These are phyloP conservation scores for Leptodactylus fallax DNA, from an alignment of 2,797 vertebrate species.

Conservation along the genomic window DNA sequence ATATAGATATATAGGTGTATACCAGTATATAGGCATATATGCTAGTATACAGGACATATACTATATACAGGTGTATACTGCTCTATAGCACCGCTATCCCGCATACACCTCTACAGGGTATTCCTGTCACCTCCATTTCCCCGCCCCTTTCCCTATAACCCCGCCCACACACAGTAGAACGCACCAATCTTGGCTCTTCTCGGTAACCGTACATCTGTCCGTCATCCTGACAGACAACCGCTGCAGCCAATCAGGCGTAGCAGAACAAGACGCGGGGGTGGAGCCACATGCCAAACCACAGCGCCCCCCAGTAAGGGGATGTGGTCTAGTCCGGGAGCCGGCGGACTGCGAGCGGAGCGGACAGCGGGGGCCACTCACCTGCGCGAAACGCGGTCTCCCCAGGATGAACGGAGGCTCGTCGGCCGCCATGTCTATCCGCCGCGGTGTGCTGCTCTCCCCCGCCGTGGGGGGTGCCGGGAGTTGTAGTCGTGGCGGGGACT, in stretches of 20 bases:
- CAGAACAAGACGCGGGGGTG: conserved; percentile 15
- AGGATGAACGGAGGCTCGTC: conserved; percentile 80
- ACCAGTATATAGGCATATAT: no score
- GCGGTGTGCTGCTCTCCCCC: conserved; percentile 46
- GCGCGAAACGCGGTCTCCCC: conserved; percentile 86
- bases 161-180: background rate
- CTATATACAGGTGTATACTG: no score
- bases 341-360: background rate
- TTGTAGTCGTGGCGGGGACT: conserved; percentile 66
- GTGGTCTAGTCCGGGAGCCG: background rate
- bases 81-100: no score
- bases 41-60: no score
- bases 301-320: background rate
- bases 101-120: no score
- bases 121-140: background rate
- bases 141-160: background rate
- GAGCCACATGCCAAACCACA: conserved; percentile 26
- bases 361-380: conserved; percentile 78
- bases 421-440: conserved; percentile 69
- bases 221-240: background rate
- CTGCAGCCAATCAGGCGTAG: background rate
- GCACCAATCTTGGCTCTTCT: background rate
- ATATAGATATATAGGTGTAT: no score
- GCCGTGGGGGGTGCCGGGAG: conserved; percentile 69
- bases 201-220: background rate